These are phyloP conservation scores for Tinea semifulvella DNA, from an alignment of 2,888 invertebrate species.

Conservation along the genomic window DNA sequence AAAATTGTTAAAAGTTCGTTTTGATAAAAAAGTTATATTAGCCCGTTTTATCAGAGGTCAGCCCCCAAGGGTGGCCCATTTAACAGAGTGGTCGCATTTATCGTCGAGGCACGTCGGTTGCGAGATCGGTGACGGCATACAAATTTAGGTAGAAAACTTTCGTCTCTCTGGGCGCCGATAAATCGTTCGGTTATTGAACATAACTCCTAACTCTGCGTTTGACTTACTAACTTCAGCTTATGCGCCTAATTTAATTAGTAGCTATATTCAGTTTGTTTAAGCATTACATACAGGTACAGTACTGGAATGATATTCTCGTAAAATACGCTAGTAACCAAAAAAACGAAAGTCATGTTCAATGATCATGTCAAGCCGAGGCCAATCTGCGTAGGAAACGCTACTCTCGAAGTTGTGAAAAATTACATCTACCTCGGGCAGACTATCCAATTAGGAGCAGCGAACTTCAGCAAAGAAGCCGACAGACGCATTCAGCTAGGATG, in stretches of 20 bases:
- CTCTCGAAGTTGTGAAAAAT: too few relatives aligned
- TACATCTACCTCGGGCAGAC: too few relatives aligned
- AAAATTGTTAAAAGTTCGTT: slow-evolving; percentile 13
- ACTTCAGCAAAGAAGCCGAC: too few relatives aligned
- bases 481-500: too few relatives aligned
- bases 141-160: slow-evolving; percentile 43
- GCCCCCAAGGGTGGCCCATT: slow-evolving; percentile 34
- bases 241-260: background rate
- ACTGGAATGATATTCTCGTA: too few relatives aligned
- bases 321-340: too few relatives aligned
- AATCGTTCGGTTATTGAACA: slow-evolving; percentile 25
- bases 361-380: too few relatives aligned
- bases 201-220: slow-evolving; percentile 12
- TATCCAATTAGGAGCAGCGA: too few relatives aligned
- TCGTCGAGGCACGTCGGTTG: slow-evolving; percentile 39
- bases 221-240: slow-evolving; percentile 6
- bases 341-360: too few relatives aligned
- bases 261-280: too few relatives aligned
- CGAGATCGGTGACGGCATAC: slow-evolving; percentile 37
- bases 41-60: slow-evolving; percentile 34
- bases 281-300: too few relatives aligned
- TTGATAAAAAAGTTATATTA: slow-evolving; percentile 42
- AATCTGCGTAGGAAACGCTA: too few relatives aligned
- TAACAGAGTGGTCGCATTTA: slow-evolving; percentile 48
- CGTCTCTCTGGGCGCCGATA: slow-evolving; percentile 40